Evolutionary conservation across 2,797 vertebrate genomes (phyloP).

Genomic region (Diplodus puntazzo): DNA sequence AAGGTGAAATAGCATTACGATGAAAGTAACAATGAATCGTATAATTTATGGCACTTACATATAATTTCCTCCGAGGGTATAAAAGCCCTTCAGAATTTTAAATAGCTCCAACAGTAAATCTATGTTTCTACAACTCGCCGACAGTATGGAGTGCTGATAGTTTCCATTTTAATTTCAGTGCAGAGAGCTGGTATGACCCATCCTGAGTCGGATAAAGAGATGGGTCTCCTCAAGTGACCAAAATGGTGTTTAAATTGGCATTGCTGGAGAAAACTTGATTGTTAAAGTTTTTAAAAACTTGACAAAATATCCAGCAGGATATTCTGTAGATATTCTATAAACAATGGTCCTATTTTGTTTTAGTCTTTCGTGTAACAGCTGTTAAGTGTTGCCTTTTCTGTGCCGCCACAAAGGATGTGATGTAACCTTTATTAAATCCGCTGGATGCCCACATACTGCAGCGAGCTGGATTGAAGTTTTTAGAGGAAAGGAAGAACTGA

Average conservation of each 20-base stretch:
- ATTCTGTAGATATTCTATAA: not conserved
- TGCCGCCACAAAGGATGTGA: slow-evolving; percentile 25
- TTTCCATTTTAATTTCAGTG: slow-evolving; percentile 54
- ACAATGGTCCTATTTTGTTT: slow-evolving; percentile 9
- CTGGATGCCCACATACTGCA: slow-evolving; percentile 17
- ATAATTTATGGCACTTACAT: slow-evolving; percentile 65
- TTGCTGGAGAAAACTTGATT: slow-evolving; percentile 1
- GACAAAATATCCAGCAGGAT: not conserved
- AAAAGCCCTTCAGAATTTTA: slow-evolving; percentile 59
- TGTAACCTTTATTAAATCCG: slow-evolving; percentile 20
- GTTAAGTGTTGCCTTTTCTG: slow-evolving; percentile 22
- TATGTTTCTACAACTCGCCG: slow-evolving; percentile 51
- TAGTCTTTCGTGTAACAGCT: not conserved
- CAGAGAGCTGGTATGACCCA: slow-evolving; percentile 10
- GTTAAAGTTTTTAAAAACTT: not conserved
- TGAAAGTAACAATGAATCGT: slow-evolving; percentile 55
- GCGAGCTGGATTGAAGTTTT: slow-evolving; percentile 35
- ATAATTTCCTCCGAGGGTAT: slow-evolving; percentile 54
- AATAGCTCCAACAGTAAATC: slow-evolving; percentile 59
- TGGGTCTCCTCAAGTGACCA: not conserved
- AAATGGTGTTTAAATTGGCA: not conserved
- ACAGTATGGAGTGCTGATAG: slow-evolving; percentile 23
- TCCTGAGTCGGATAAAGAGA: slow-evolving; percentile 6
- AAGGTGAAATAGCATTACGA: slow-evolving; percentile 52
- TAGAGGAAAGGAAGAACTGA: slow-evolving; percentile 22